Base-by-base conservation (phyloP, 2,113 vertebrate genomes). In the Agelaius phoeniceus region DNA sequence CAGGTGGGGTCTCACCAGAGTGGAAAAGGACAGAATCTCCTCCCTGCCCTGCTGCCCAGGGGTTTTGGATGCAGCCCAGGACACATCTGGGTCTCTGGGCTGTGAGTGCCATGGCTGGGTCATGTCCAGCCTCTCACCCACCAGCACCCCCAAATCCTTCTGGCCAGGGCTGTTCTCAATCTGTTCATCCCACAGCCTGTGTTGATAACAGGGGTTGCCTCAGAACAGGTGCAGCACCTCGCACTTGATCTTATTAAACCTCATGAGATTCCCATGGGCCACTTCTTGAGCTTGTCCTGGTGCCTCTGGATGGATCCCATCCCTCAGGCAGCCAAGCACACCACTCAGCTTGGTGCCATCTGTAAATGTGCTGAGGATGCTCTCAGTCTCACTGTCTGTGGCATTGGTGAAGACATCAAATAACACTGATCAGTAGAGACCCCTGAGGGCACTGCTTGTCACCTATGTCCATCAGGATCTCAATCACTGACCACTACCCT, bases 271-370 rank as follows among this genome's bases (percentile, higher is more conserved):
- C 33, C 46, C 37, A 37, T 12, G 46, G 27, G 21, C 21, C 37
- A 15, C 6, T 44, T 27, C 54, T 37, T 0, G 0, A 77, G 46
- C 22, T 27, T 44, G 15, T 37, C 22, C 46, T 12, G 22, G 37
- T 52, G 11, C 27, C 54, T 52, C 15, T 44, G 73, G 33, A 19
- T 37, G 46, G 37, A 52, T 27, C 54, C 44, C 14, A 33, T 35
- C 54, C 37, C 27, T 52, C 46, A 23, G 73, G 37, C 21, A 27
- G 0, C 5, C 62, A 59, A 21, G 26, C 17, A n/a, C 71, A 43
- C 2, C 37, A 37, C 63, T 44, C 44, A 76, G 54, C 22, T 33
- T 52, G 72, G 84, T 44, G 26, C 20, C 44, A 44, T 22, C 37
- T 52, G 52, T 27, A 8, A 37, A 51, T 0, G 0, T 14, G 31